Percentiles rank a stretch among this genome's conserved stretches.
Evolutionary conservation across 2,888 invertebrate species (phyloP).

Genomic region (Andrena bucephala): DNA sequence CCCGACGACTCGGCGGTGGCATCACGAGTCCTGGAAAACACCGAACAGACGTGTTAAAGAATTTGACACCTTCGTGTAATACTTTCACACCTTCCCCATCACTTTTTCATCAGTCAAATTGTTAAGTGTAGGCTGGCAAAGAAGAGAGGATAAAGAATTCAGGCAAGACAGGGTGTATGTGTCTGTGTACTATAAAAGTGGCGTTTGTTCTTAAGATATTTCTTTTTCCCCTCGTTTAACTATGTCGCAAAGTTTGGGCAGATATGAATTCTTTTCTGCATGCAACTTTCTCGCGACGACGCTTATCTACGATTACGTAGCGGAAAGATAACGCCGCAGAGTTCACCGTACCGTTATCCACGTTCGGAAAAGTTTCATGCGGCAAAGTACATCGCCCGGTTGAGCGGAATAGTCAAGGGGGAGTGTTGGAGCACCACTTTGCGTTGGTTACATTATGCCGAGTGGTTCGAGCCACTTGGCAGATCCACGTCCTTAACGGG

Average conservation of each 20-base stretch:
- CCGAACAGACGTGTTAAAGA: constrained; percentile 25
- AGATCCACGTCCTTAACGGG: not conserved
- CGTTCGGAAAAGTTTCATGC: constrained; percentile 64
- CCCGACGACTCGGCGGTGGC: constrained; percentile 84
- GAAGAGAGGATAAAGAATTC: too few species aligned
- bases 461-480: constrained; percentile 5
- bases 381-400: constrained; percentile 39
- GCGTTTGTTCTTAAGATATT: not conserved
- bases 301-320: constrained; percentile 58
- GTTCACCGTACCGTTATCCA: constrained; percentile 67
- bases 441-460: constrained; percentile 37
- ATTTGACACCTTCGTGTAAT: not conserved
- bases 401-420: not conserved
- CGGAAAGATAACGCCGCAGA: constrained; percentile 61
- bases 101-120: too few species aligned
- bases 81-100: too few species aligned
- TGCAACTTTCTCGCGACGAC: constrained; percentile 36
- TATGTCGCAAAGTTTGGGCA: not conserved
- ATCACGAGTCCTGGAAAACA: constrained; percentile 84
- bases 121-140: too few species aligned
- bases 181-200: not conserved
- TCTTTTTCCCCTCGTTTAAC: not conserved
- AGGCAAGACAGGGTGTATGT: too few species aligned
- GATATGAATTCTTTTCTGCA: not conserved
- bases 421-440: constrained; percentile 31